Conservation (phyloP, 2,113 vertebrate genomes). For the Furnarius figulus region DNA sequence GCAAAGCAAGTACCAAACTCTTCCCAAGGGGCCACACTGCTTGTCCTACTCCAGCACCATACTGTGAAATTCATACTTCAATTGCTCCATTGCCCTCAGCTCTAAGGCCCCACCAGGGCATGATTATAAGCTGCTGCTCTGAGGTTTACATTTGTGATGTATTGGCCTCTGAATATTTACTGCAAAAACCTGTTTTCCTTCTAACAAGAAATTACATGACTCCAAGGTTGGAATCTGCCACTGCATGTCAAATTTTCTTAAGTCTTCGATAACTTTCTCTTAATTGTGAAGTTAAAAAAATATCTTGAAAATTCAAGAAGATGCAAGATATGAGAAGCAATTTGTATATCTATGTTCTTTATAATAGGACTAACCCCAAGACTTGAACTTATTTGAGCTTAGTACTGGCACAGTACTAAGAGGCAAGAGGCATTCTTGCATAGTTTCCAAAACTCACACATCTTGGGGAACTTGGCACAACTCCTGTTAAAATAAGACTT, state of each 20-base stretch:
- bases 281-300: background rate
- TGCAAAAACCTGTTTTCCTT: background rate
- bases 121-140: rapidly evolving
- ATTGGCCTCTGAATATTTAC: background rate
- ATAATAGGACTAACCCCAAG: background rate
- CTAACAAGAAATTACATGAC: background rate
- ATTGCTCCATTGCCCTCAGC: background rate
- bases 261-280: background rate
- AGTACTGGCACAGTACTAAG: background rate
- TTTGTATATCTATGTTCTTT: background rate
- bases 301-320: background rate
- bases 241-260: background rate
- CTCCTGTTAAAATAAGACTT: background rate
- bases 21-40: background rate
- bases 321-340: background rate
- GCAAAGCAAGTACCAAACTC: background rate
- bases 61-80: background rate
- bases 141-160: background rate
- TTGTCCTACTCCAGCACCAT: background rate
- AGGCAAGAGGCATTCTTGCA: background rate
- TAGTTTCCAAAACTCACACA: background rate
- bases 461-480: background rate
- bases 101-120: rapidly evolving
- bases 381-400: background rate
- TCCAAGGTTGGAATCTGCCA: background rate